Percentiles rank a stretch among this genome's conserved stretches.
Evolutionary conservation across 2,113 vertebrate genomes (phyloP).

Genomic region (Etheostoma spectabile): DNA sequence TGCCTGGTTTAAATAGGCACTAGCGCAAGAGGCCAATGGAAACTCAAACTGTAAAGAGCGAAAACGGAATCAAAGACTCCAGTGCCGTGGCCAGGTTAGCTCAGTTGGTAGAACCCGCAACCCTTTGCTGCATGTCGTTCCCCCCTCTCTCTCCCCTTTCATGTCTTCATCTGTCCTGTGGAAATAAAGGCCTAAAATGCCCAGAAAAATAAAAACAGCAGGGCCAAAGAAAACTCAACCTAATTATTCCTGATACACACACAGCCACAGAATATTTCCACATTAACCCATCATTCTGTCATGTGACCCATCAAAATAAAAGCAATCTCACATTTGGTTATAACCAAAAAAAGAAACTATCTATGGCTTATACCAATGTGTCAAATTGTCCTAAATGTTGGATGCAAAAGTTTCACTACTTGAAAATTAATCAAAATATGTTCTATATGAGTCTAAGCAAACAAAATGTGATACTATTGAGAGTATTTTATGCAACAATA

Average conservation of each 20-base stretch:
- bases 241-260: constrained; percentile 37
- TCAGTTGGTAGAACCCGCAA: too few relatives aligned
- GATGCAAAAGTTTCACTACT: constrained; percentile 17
- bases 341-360: neutral
- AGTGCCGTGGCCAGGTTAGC: too few relatives aligned
- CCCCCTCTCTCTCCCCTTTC: too few relatives aligned
- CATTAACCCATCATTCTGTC: constrained; percentile 23
- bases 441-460: constrained; percentile 76
- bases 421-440: constrained; percentile 58
- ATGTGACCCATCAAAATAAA: constrained; percentile 29
- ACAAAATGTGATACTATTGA: constrained; percentile 81
- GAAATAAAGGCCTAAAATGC: too few relatives aligned
- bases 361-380: too few relatives aligned
- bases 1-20: constrained; percentile 56
- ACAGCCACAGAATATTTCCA: constrained; percentile 29
- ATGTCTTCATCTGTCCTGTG: too few relatives aligned
- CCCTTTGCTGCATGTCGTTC: too few relatives aligned
- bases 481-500: constrained; percentile 79
- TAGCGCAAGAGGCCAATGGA: constrained; percentile 50
- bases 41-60: constrained; percentile 46
- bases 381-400: neutral
- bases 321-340: constrained; percentile 9
- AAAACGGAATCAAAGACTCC: constrained; percentile 43
- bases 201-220: neutral
- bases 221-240: constrained; percentile 68